Base-by-base conservation (phyloP, 2,797 vertebrate species). In the Crenuchus spilurus region DNA sequence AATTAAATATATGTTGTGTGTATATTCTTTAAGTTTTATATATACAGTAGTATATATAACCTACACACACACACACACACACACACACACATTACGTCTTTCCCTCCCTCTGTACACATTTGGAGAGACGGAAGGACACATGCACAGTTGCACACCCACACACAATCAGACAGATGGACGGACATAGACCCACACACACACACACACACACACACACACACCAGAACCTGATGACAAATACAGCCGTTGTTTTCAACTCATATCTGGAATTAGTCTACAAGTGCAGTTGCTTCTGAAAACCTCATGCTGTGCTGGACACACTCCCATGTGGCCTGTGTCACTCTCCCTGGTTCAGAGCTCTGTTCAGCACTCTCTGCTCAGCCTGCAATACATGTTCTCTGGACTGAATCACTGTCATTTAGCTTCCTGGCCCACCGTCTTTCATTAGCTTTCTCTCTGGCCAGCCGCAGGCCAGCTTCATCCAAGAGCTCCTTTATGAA, bases 401-500 rank as follows among this genome's bases (percentile, higher is more conserved):
- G 69, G 57, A 75, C 72, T 42, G 63, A 72, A 73, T 71, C 77
- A 63, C 57, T 74, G 70, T 79, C 77, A 76, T 82, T 81, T 72
- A 83, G 69, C 71, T 30, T 42, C 80, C 54, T 74, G 74, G 65
- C 68, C 51, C 41, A 51, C 72, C 60, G 68, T 78, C 68, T 82
- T 80, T 72, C 69, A 75, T 78, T 84, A 74, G 76, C 35, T 77
- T 68, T 52, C 24, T 57, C 26, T 72, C 57, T 9, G 28, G 66
- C 54, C 31, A 6, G 54, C 78, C 78, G 30, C 33, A 42, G 80
- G 84, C 83, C 70, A 70, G 58, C 30, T 46, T 48, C 78, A 81
- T 82, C 70, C 74, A 78, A 87, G 85, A 80, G 75, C 74, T 70
- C 80, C 81, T 88, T 89, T 84, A 87, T 82, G 42, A 69, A 66